Evolutionary conservation across 2,888 invertebrate genomes (phyloP).

Genomic region (Drosophila subquinaria): DNA sequence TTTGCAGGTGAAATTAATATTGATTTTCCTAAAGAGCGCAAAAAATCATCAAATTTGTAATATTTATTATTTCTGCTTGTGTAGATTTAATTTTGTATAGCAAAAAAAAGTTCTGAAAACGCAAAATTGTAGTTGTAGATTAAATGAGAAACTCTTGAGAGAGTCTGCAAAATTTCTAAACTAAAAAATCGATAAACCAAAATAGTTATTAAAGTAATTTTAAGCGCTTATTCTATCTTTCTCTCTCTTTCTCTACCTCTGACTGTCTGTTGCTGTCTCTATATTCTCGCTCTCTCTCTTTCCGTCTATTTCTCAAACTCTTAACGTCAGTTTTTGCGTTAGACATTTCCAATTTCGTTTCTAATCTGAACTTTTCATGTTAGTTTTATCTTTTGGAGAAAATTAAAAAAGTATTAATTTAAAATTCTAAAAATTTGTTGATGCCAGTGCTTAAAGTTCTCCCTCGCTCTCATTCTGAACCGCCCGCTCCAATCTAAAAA

Average conservation of each 20-base stretch:
- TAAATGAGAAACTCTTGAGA: conserved; percentile 30
- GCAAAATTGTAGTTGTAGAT: conserved; percentile 75
- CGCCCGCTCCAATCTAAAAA: conserved; percentile 13
- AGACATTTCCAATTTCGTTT: conserved; percentile 22
- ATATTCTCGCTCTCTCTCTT: not conserved
- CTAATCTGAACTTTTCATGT: conserved; percentile 18
- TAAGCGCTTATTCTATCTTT: conserved; percentile 16
- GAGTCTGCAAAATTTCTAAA: conserved; percentile 16
- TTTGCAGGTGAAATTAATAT: not conserved
- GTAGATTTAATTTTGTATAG: conserved; percentile 78
- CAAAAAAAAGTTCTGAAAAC: conserved; percentile 65
- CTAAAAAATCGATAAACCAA: conserved; percentile 11
- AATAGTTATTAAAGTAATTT: conserved; percentile 19
- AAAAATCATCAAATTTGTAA: conserved; percentile 39
- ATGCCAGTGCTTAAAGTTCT: conserved; percentile 14
- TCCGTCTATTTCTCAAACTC: conserved; percentile 12
- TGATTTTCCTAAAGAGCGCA: not conserved
- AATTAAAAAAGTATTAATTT: conserved; percentile 3
- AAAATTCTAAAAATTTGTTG: conserved; percentile 11
- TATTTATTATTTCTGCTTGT: conserved; percentile 83
- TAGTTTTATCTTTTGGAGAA: conserved; percentile 26
- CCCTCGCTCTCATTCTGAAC: conserved; percentile 18
- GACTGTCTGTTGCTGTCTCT: conserved; percentile 14
- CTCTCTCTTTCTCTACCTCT: conserved; percentile 27
- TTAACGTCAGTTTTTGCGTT: conserved; percentile 9